Evolutionary conservation across 1,140 invertebrate genomes (phyloP), one percentile per base, ranked within the genome.

Genomic region (Drosophila murphyi): DNA sequence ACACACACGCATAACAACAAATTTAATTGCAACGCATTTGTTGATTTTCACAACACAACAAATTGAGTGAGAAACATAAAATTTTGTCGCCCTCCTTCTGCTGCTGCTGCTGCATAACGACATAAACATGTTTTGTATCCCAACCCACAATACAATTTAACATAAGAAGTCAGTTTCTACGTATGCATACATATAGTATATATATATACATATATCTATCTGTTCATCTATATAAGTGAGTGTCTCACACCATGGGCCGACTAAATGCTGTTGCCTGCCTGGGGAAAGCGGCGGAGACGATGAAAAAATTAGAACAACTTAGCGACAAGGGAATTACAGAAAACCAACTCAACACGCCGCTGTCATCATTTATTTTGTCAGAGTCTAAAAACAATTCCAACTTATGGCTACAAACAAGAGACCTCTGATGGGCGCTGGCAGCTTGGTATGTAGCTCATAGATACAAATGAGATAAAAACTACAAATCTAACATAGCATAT

Each of bases 311-410:
- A 83, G 83, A 88, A 88, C 83, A 88, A 88, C 85, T 88, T 88
- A 89, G 85, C 60, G 72, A 56, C 75, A 72, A 56, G 71, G 71
- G 56, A 74, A 65, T 64, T 43, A 60, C 35, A 41, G 41, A 61
- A 31, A 61, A 60, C 69, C 63, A 60, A 63, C 45, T 74, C 69
- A 67, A 73, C 82, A 83, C 81, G 83, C 85, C 80, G 83, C 83
- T 88, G 83, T 88, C 83, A 88, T 88, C 83, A 88, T 88, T 88
- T 88, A 89, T 88, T 88, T 88, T 88, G 83, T 89, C 85, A 72
- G 61, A 57, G 79, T 88, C 83, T 82, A 88, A 88, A 88, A 88
- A 88, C 83, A 88, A 88, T 89, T 83, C 63, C 76, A 86, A 86
- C 75, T 87, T 86, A 86, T 86, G 82, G 82, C 82, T 86, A 54